phyloP scores from a whole-genome alignment of 2,113 vertebrate species.

The Zapus hudsonius region DNA sequence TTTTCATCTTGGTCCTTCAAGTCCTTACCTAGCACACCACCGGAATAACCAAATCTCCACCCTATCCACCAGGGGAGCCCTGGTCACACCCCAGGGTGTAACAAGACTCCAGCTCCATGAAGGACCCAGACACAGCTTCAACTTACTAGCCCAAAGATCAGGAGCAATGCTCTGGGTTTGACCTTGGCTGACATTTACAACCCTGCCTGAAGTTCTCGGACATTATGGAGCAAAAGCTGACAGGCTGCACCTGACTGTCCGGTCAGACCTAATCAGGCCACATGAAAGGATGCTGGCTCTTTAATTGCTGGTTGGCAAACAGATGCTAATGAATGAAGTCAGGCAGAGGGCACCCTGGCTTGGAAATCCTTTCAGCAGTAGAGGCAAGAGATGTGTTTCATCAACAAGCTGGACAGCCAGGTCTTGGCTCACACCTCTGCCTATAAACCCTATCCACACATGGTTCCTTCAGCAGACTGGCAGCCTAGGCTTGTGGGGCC shows the following conservation, averaged over 20 bases:
- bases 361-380: neutral
- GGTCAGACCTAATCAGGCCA: neutral
- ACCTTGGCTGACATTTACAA: neutral
- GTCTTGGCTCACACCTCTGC: neutral
- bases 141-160: neutral
- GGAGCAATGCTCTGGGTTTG: neutral
- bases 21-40: neutral
- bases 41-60: neutral
- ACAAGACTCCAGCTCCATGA: neutral
- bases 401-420: neutral
- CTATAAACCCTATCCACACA: fast-evolving
- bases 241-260: neutral
- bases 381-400: neutral
- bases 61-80: neutral
- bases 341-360: neutral
- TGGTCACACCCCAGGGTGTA: neutral
- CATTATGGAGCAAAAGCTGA: neutral
- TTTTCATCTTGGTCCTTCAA: neutral
- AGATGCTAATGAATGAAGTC: conserved; percentile 9
- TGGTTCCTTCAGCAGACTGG: neutral
- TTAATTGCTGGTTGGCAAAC: neutral
- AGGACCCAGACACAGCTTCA: neutral
- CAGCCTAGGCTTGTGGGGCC: neutral
- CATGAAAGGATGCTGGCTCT: conserved; percentile 1
- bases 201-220: neutral